Evolutionary conservation across 1,140 invertebrate genomes (phyloP), one percentile per base, ranked within the genome.

Genomic region (Bombus huntii): DNA sequence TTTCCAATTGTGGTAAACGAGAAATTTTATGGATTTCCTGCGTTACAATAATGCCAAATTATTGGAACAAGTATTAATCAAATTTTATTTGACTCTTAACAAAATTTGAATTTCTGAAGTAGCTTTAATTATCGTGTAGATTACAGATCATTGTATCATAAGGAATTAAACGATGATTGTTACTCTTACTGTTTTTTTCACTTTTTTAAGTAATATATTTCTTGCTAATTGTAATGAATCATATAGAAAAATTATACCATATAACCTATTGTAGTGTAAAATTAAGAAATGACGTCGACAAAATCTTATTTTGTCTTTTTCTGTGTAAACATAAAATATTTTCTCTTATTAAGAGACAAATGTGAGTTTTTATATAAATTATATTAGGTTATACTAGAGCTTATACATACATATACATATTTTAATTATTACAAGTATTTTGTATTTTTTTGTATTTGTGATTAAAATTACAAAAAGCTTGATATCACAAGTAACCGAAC

Each of bases 1-100:
- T 79, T 84, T 84, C 47, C 66, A 79, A 79, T 71, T 34, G 28
- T 65, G 18, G 5, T n/a, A 9, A 59, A 62, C 47, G 47, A 53
- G 47, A 8, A 71, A 71, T 79, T 84, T 83, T 31, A 75, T 28
- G 22, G 9, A 77, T 78, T 68, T 25, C 6, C 10, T 34, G 13
- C 3, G 6, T 77, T 31, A 57, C 37, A 42, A 4, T 53, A n/a
- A 25, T n/a, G 3, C 4, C 44, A 25, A 39, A 82, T 74, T 74
- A 82, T 73, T 39, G 0, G 3, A 39, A 31, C 1, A 28, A 53
- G 15, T 34, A 12, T 66, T 31, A 65, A 75, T 66, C n/a, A n/a
- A 68, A 83, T 76, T 68, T 22, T 47, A 57, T 76, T 28, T 31
- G 25, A 66, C 22, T 9, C 9, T 12, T 31, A 4, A 47, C 15